A percentile compares a stretch with the other conserved stretches of the same genome.
These are phyloP conservation scores for Drosophila funebris DNA, from an alignment of 1,140 invertebrate genomes.

Conservation along the genomic window DNA sequence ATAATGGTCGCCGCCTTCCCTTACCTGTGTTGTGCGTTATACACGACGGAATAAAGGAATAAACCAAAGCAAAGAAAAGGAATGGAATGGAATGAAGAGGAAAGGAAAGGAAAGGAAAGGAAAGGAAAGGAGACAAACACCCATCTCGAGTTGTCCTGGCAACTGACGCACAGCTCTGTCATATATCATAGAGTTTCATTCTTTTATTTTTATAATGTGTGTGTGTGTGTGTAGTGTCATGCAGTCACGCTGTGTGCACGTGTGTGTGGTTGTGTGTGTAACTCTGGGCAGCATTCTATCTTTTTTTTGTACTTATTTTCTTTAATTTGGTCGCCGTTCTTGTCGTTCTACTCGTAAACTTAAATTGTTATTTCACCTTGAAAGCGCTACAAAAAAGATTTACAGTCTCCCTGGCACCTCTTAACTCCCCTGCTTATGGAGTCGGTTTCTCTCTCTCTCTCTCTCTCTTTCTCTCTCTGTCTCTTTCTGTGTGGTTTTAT, in stretches of 20 bases:
- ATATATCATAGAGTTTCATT: conserved; percentile 67
- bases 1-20: conserved; percentile 12
- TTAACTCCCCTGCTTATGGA: not conserved
- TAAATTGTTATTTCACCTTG: conserved; percentile 80
- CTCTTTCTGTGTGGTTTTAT: conserved; percentile 28
- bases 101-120: conserved; percentile 23
- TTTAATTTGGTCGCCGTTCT: conserved; percentile 35
- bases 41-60: not conserved
- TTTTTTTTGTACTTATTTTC: conserved; percentile 4
- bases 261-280: conserved; percentile 1
- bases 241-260: conserved; percentile 11
- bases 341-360: conserved; percentile 67
- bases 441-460: not conserved
- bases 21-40: not conserved
- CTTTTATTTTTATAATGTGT: not conserved
- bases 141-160: conserved; percentile 49
- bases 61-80: conserved; percentile 16
- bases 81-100: not conserved
- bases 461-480: not conserved
- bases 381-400: conserved; percentile 77
- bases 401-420: conserved; percentile 64
- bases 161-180: conserved; percentile 60
- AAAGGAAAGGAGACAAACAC: conserved; percentile 9
- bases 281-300: not conserved
- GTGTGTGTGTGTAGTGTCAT: conserved; percentile 16